Evolutionary conservation across 2,888 invertebrate species (phyloP).

Genomic region (Napeogenes sylphis): DNA sequence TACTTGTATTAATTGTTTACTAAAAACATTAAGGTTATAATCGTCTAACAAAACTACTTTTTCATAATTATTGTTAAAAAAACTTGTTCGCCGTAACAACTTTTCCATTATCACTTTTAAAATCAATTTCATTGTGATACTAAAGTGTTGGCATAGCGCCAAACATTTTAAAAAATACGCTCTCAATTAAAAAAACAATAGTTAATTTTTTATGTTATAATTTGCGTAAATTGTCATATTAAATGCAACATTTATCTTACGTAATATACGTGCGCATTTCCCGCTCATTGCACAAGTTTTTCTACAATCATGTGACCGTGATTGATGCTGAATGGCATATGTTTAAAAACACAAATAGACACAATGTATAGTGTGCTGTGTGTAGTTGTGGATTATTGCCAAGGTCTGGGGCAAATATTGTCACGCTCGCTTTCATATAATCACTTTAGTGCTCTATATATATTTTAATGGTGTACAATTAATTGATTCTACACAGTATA

Average conservation of each 20-base stretch:
- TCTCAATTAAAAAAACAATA: constrained; percentile 51
- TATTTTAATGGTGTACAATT: background rate
- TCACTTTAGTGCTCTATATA: constrained; percentile 20
- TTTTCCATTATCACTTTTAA: constrained; percentile 1
- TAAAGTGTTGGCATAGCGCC: constrained; percentile 51
- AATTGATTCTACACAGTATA: background rate
- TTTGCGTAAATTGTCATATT: constrained; percentile 45
- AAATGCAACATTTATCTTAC: constrained; percentile 39
- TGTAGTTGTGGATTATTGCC: constrained; percentile 70
- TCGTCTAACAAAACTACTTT: background rate
- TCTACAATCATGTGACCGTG: constrained; percentile 44
- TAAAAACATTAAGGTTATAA: constrained; percentile 3
- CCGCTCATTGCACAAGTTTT: constrained; percentile 31
- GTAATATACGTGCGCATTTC: constrained; percentile 44
- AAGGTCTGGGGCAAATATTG: constrained; percentile 68
- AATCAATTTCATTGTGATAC: background rate
- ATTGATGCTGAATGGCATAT: constrained; percentile 27
- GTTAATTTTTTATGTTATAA: constrained; percentile 40
- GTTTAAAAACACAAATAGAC: constrained; percentile 43
- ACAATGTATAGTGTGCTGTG: constrained; percentile 32
- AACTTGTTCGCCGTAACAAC: background rate
- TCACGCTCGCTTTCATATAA: constrained; percentile 44
- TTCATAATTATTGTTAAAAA: background rate
- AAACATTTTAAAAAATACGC: constrained; percentile 67
- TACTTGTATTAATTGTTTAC: background rate